Evolutionary conservation across 2,113 vertebrate genomes (phyloP).

Genomic region (Corythoichthys haematopterus): DNA sequence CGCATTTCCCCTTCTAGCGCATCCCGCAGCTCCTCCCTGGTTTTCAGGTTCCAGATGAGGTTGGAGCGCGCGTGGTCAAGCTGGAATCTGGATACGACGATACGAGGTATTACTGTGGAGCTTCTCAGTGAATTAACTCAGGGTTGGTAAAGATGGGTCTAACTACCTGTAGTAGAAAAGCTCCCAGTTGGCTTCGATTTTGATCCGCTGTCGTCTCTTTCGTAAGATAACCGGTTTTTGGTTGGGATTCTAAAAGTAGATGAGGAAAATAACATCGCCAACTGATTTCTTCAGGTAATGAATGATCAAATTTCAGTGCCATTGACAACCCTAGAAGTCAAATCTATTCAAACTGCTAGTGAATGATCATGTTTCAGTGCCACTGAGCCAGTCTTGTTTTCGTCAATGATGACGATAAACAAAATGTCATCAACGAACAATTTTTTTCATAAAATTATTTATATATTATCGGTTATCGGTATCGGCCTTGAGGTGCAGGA

Average conservation of each 20-base stretch:
- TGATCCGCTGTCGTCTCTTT: constrained; percentile 95
- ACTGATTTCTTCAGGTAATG: background rate
- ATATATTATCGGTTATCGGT: no score
- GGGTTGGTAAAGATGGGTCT: background rate
- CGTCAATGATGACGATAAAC: no score
- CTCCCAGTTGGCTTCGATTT: constrained; percentile 98
- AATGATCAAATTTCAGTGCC: no score
- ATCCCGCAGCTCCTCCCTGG: constrained; percentile 92
- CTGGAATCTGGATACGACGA: constrained; percentile 78
- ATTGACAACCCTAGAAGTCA: no score
- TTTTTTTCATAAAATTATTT: no score
- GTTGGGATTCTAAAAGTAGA: constrained; percentile 81
- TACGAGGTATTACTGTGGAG: background rate
- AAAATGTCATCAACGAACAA: no score
- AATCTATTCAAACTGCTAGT: no score
- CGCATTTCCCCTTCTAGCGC: constrained; percentile 95
- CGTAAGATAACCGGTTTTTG: constrained; percentile 95
- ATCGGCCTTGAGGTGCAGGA: no score
- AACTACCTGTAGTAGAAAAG: constrained; percentile 95
- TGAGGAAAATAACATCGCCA: background rate
- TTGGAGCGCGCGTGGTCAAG: constrained; percentile 91
- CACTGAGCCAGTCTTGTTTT: no score
- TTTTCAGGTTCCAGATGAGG: constrained; percentile 99
- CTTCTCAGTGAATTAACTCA: background rate
- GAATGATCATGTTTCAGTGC: no score